Conservation (phyloP, 92 coral and sea anemone genomes). For the Zoanthus sociatus region DNA sequence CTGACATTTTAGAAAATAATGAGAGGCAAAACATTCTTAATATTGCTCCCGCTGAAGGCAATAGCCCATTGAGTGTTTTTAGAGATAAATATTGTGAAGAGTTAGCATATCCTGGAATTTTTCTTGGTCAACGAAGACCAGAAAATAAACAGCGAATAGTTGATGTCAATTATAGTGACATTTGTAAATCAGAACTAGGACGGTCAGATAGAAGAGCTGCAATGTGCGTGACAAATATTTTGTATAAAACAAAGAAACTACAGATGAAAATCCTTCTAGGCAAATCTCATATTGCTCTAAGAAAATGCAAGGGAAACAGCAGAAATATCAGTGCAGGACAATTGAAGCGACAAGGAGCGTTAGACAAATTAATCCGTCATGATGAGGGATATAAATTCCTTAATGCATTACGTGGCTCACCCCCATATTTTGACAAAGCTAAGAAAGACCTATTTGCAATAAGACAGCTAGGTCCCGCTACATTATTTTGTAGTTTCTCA, state of each 20-base stretch:
- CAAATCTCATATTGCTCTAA: conserved; percentile 4
- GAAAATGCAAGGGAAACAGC: conserved; percentile 11
- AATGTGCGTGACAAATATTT: too few species aligned
- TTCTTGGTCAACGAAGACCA: not conserved
- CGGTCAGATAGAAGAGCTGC: conserved; percentile 1
- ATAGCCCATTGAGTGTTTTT: not conserved
- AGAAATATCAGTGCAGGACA: not conserved
- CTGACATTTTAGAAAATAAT: not conserved
- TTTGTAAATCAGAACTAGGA: not conserved
- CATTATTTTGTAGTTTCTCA: too few species aligned
- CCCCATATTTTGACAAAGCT: not conserved
- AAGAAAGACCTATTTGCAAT: not conserved
- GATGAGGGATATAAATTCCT: conserved; percentile 11
- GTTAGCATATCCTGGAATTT: not conserved
- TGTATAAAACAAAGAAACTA: too few species aligned
- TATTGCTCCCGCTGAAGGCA: conserved; percentile 8
- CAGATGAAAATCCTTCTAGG: not conserved
- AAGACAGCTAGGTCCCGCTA: too few species aligned
- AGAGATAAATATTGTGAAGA: too few species aligned
- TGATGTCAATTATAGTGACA: not conserved
- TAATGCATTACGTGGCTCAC: conserved; percentile 16
- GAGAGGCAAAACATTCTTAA: conserved; percentile 10
- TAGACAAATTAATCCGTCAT: not conserved
- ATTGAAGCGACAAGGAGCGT: not conserved
- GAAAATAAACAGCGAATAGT: not conserved